Evolutionary conservation across 2,113 vertebrate species (phyloP).

Genomic region (Charina bottae): DNA sequence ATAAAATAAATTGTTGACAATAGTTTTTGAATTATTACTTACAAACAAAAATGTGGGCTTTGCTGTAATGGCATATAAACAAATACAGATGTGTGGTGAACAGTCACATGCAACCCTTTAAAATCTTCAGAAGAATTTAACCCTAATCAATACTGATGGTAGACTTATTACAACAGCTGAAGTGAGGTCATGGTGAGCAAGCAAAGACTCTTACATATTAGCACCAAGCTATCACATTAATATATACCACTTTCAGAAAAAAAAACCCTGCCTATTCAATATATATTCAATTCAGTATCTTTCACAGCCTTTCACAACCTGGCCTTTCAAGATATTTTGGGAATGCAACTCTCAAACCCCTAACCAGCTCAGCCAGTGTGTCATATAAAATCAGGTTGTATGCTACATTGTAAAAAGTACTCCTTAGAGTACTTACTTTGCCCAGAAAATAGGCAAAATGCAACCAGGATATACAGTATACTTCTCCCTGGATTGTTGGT

Average conservation of each 20-base stretch:
- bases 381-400: neutral
- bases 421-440: neutral
- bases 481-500: neutral
- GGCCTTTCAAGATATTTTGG: neutral
- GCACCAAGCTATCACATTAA: neutral
- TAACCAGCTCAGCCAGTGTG: neutral
- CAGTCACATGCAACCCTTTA: neutral
- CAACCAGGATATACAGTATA: neutral
- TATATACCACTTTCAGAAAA: neutral
- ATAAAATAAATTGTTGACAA: neutral
- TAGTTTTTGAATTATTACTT: neutral
- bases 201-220: neutral
- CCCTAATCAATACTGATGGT: neutral
- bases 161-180: neutral
- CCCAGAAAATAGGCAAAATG: neutral
- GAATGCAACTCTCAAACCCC: neutral
- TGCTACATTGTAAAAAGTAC: neutral
- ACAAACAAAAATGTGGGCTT: neutral
- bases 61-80: neutral
- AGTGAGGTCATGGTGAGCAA: neutral
- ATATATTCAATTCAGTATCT: neutral
- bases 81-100: neutral
- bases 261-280: neutral
- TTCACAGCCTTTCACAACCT: neutral
- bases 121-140: neutral